A percentile compares a stretch with the other conserved stretches of the same genome.
These are phyloP conservation scores for Leptinotarsa lineolata DNA, from an alignment of 1,140 invertebrate species.

Conservation along the genomic window DNA sequence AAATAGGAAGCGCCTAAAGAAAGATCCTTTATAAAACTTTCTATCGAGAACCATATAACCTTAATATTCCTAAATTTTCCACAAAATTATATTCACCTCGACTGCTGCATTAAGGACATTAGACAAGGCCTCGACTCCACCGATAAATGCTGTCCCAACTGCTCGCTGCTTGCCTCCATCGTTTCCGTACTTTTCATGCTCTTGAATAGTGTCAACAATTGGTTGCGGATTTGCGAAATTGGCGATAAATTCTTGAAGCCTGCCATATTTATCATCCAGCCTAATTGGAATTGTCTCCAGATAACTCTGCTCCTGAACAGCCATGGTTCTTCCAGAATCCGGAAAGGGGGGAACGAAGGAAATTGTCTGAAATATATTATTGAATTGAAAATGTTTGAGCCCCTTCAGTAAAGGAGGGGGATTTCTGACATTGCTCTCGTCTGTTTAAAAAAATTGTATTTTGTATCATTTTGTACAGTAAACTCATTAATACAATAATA, in stretches of 20 bases:
- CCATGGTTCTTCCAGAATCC: constrained; percentile 45
- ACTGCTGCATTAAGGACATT: no score
- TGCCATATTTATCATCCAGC: constrained; percentile 55
- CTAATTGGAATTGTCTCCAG: constrained; percentile 45
- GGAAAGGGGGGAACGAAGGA: constrained; percentile 37
- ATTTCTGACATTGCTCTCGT: not conserved
- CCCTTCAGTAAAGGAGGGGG: not conserved
- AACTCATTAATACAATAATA: no score
- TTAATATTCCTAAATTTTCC: no score
- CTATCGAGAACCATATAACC: no score
- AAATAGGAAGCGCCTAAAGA: no score
- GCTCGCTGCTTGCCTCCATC: constrained; percentile 63
- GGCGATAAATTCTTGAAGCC: constrained; percentile 57
- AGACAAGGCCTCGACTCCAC: no score
- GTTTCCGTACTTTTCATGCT: constrained; percentile 75
- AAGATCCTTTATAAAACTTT: no score
- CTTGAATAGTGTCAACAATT: constrained; percentile 68
- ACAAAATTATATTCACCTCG: no score
- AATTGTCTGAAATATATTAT: constrained; percentile 11
- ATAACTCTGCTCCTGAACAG: constrained; percentile 40
- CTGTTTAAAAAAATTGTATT: not conserved
- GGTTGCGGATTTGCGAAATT: constrained; percentile 64
- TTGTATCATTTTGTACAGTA: not conserved
- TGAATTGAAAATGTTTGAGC: not conserved
- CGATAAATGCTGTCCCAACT: constrained; percentile 53